Evolutionary conservation across 2,888 invertebrate species (phyloP).

Genomic region (Drosophila phalerata): DNA sequence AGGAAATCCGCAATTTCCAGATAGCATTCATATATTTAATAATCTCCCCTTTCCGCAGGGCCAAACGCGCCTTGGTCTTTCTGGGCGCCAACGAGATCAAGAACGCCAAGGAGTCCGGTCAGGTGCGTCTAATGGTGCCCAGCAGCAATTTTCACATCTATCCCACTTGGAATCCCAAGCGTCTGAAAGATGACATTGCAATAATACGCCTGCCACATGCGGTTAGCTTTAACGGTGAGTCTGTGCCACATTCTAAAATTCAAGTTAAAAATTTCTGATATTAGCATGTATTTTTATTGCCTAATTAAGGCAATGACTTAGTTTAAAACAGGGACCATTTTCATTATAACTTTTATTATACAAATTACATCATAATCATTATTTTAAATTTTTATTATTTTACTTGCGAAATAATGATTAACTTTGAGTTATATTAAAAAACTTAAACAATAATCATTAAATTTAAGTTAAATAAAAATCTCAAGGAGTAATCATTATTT

Average conservation of each 20-base stretch:
- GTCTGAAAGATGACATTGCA: constrained; percentile 84
- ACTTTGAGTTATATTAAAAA: too few relatives aligned
- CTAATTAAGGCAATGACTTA: too few relatives aligned
- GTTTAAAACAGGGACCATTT: too few relatives aligned
- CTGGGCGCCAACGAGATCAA: constrained; percentile 85
- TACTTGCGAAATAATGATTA: too few relatives aligned
- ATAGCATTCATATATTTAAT: background rate
- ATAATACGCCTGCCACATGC: constrained; percentile 81
- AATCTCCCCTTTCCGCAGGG: constrained; percentile 61
- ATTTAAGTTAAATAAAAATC: too few relatives aligned
- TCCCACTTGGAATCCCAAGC: constrained; percentile 84
- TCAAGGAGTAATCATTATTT: too few relatives aligned
- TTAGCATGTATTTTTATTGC: too few relatives aligned
- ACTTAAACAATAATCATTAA: too few relatives aligned
- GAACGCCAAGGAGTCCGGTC: constrained; percentile 83
- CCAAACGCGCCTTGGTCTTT: constrained; percentile 83
- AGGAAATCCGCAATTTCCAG: constrained; percentile 22
- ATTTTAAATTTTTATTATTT: too few relatives aligned
- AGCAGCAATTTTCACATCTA: constrained; percentile 82
- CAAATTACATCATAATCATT: too few relatives aligned
- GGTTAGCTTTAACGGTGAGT: constrained; percentile 82
- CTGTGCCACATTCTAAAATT: background rate
- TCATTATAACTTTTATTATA: too few relatives aligned
- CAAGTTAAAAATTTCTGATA: too few relatives aligned
- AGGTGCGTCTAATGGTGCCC: constrained; percentile 84